Conservation (phyloP, 1,140 invertebrate genomes). For the Sycophaga agraensis region DNA sequence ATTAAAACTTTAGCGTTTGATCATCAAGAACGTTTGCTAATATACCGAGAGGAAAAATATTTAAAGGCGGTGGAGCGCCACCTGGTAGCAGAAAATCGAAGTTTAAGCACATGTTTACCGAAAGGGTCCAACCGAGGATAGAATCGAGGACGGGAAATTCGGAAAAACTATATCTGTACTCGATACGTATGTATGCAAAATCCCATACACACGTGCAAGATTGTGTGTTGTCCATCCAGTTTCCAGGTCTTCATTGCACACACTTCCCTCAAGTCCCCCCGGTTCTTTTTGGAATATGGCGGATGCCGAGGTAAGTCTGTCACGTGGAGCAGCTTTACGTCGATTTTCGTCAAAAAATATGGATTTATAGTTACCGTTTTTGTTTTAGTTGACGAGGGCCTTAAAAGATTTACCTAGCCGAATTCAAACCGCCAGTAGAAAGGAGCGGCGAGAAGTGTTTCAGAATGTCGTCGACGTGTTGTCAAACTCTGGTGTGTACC, state of each 20-base stretch:
- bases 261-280: too few species aligned
- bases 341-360: background rate
- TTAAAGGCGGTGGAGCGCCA: too few species aligned
- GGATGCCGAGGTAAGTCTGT: conserved; percentile 53
- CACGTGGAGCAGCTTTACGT: conserved; percentile 43
- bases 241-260: background rate
- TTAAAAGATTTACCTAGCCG: conserved; percentile 79
- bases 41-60: too few species aligned
- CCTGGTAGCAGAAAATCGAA: too few species aligned
- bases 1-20: too few species aligned
- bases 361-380: conserved; percentile 31
- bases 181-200: too few species aligned
- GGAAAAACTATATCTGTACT: too few species aligned
- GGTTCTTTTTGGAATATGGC: conserved; percentile 52
- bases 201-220: background rate
- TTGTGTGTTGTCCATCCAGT: background rate
- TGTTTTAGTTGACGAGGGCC: conserved; percentile 68
- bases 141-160: too few species aligned
- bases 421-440: conserved; percentile 75
- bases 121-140: too few species aligned
- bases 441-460: conserved; percentile 70
- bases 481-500: conserved; percentile 69
- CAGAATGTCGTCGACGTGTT: conserved; percentile 73
- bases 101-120: too few species aligned
- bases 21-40: too few species aligned